These are phyloP conservation scores for Syritta pipiens DNA, from an alignment of 2,888 invertebrate species.

Conservation along the genomic window DNA sequence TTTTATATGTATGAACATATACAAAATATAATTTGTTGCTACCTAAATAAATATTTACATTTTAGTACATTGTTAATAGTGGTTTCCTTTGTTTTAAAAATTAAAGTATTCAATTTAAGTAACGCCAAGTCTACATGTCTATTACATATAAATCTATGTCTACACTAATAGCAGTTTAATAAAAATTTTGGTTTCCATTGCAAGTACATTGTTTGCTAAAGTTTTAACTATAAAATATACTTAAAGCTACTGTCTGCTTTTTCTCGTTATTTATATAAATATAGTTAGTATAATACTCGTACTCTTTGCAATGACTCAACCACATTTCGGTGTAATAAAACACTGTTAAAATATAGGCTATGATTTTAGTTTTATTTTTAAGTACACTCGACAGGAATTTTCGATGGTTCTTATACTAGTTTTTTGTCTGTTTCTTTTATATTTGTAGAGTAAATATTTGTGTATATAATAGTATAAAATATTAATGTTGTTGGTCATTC, in stretches of 20 bases:
- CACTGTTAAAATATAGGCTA: background rate
- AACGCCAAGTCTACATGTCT: slow-evolving; percentile 16
- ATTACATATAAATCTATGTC: too few relatives aligned
- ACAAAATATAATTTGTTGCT: slow-evolving; percentile 62
- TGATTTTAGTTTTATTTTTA: slow-evolving; percentile 8
- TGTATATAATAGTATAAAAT: too few relatives aligned
- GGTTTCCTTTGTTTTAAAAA: slow-evolving; percentile 10
- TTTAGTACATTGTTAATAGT: too few relatives aligned
- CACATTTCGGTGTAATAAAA: background rate
- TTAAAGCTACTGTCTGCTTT: too few relatives aligned
- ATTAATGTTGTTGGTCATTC: slow-evolving; percentile 43
- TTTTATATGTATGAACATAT: slow-evolving; percentile 23
- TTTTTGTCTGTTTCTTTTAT: too few relatives aligned
- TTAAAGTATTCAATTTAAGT: slow-evolving; percentile 26
- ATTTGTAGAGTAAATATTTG: too few relatives aligned
- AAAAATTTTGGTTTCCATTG: slow-evolving; percentile 19
- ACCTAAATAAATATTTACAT: slow-evolving; percentile 69
- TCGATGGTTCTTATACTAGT: slow-evolving; percentile 7
- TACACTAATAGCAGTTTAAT: slow-evolving; percentile 6
- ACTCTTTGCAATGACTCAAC: slow-evolving; percentile 2
- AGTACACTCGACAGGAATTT: slow-evolving; percentile 42
- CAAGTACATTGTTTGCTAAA: slow-evolving; percentile 14
- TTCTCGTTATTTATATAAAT: too few relatives aligned
- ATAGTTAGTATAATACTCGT: slow-evolving; percentile 58
- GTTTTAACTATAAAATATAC: slow-evolving; percentile 17